phyloP scores from a whole-genome alignment of 2,888 invertebrate species.

The Penaeus monodon region DNA sequence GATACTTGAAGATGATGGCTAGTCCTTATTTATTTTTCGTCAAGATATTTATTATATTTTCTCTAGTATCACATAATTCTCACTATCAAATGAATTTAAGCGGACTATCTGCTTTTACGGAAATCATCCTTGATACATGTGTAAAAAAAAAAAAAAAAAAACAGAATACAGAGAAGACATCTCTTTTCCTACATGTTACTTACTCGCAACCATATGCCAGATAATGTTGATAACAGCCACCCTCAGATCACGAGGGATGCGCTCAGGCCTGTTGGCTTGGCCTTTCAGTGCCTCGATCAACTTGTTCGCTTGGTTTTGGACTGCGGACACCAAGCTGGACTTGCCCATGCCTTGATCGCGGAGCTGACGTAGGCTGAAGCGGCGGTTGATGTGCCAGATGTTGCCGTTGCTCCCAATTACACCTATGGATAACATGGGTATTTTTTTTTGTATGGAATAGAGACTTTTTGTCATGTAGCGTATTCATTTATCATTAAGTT shows the following conservation, averaged over 20 bases:
- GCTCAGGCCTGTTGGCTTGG: neutral
- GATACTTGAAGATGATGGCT: no score
- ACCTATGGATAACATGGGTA: neutral
- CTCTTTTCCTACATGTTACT: neutral
- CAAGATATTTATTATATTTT: no score
- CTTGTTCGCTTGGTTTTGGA: constrained; percentile 5
- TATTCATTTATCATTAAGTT: no score
- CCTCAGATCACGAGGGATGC: neutral
- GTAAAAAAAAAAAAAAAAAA: no score
- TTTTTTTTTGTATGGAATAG: no score
- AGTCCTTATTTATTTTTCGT: no score
- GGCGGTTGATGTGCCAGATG: constrained; percentile 24
- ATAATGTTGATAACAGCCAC: constrained; percentile 32
- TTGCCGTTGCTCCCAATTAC: constrained; percentile 16
- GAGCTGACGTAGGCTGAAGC: constrained; percentile 26
- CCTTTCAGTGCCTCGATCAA: constrained; percentile 16
- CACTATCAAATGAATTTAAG: no score
- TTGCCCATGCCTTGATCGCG: constrained; percentile 38
- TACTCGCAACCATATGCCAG: constrained; percentile 28
- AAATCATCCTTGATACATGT: no score
- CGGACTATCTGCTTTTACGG: no score
- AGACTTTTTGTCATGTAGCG: no score
- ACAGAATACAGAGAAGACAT: no score
- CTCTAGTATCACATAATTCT: no score
- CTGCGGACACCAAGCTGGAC: neutral